Evolutionary conservation across 2,113 vertebrate genomes (phyloP).

Genomic region (Lepisosteus osseus): DNA sequence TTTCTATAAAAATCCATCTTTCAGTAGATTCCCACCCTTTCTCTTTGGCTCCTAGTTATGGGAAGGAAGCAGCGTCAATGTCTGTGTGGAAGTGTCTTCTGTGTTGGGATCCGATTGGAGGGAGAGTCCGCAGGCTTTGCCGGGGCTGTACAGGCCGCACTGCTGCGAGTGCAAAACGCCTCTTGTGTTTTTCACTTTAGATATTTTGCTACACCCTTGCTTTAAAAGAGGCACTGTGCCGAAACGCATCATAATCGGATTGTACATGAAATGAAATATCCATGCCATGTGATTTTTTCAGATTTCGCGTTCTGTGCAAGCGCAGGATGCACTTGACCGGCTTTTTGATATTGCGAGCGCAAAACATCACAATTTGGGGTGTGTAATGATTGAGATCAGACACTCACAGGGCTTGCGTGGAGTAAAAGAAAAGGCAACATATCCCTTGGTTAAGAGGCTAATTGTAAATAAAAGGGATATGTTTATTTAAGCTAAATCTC

Average conservation of each 20-base stretch:
- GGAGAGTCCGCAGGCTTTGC: conserved; percentile 37
- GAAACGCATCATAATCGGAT: not conserved
- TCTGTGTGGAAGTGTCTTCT: conserved; percentile 14
- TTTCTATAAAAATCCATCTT: conserved; percentile 13
- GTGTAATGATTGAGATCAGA: not conserved
- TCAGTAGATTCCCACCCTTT: not conserved
- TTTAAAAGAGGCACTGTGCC: not conserved
- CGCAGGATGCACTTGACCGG: conserved; percentile 21
- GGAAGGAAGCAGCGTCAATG: conserved; percentile 19
- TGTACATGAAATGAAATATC: not conserved
- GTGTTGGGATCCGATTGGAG: conserved; percentile 1
- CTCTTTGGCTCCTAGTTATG: not conserved
- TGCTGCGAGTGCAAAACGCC: conserved; percentile 11
- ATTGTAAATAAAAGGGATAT: no score
- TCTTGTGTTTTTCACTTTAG: not conserved
- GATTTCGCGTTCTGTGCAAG: not conserved
- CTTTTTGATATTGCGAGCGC: conserved; percentile 13
- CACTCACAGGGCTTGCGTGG: no score
- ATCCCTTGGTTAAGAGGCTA: no score
- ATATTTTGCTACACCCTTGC: not conserved
- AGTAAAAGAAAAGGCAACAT: no score
- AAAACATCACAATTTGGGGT: conserved; percentile 5
- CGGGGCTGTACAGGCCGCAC: conserved; percentile 37
- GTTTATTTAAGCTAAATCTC: no score
- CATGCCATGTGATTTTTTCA: not conserved